Evolutionary conservation across 2,113 vertebrate species (phyloP), one percentile per base, ranked within the genome.

Genomic region (Zapus hudsonius): DNA sequence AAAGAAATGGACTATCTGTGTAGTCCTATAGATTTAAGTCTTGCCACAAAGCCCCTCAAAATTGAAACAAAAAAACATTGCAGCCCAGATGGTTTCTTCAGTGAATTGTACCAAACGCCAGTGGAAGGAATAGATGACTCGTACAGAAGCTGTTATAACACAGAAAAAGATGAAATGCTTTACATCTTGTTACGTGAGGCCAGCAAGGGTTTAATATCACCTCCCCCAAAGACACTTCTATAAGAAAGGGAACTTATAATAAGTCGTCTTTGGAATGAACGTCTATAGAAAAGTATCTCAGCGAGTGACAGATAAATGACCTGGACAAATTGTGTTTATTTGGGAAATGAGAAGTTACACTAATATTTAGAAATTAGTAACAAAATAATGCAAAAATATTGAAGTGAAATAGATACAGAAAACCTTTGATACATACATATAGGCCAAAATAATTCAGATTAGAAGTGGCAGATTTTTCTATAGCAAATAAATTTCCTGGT

Each of bases 1-100:
- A n/a, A n/a, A n/a, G n/a, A 95, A 64, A 73, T 40, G 88, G 22
- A 86, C 40, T 89, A 70, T 92, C 44, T 87, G 55, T 69, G 31
- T 78, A 73, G 64, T 78, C 22, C 23, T 66, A 7, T 70, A 47
- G 69, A 72, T 90, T 76, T 38, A 92, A 90, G 82, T 74, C n/a
- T 87, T 73, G 63, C 8, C 17, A 63, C 33, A 15, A 42, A 52
- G 38, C 36, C 7, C 27, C 17, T 42, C 7, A 42, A 76, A 92
- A 88, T 69, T 27, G 44, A 93, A 75, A 78, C 11, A 47, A 69
- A 91, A 70, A 72, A n/a, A n/a, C 23, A n/a, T 23, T 74, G 25
- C 29, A 89, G 29, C 33, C 36, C 38, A 83, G 70, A 90, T 92
- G 40, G 16, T 12, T 89, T 89, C 33, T 88, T 94, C 4, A 80